A percentile compares a stretch with the other conserved stretches of the same genome.
These are phyloP conservation scores for Acleris holmiana DNA, from an alignment of 2,888 invertebrate genomes.

Conservation along the genomic window DNA sequence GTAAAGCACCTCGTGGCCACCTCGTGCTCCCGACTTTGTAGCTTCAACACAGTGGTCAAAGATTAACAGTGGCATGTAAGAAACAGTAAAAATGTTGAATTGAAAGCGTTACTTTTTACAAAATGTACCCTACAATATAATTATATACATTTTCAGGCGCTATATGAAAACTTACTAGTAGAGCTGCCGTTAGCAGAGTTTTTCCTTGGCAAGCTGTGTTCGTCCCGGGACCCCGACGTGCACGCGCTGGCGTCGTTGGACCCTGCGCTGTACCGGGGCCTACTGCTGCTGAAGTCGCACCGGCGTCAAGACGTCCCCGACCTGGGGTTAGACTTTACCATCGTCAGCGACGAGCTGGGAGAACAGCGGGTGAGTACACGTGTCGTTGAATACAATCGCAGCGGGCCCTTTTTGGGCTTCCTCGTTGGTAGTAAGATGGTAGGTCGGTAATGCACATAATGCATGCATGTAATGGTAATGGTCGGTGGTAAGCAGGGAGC, in stretches of 20 bases:
- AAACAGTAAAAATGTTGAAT: too few relatives aligned
- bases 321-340: slow-evolving; percentile 96
- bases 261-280: slow-evolving; percentile 95
- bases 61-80: too few relatives aligned
- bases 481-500: too few relatives aligned
- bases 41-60: too few relatives aligned
- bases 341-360: slow-evolving; percentile 94
- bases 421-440: too few relatives aligned
- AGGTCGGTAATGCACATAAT: too few relatives aligned
- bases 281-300: slow-evolving; percentile 94
- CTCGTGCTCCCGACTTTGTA: too few relatives aligned
- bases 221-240: slow-evolving; percentile 93
- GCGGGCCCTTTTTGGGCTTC: too few relatives aligned
- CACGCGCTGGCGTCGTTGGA: slow-evolving; percentile 97
- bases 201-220: slow-evolving; percentile 88
- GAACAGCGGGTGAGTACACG: slow-evolving; percentile 87
- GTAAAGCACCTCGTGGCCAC: too few relatives aligned
- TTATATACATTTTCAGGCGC: slow-evolving; percentile 83
- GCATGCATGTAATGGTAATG: too few relatives aligned
- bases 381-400: neutral
- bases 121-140: too few relatives aligned
- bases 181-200: slow-evolving; percentile 98
- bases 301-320: slow-evolving; percentile 92
- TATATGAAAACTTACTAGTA: slow-evolving; percentile 97
- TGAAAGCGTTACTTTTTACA: too few relatives aligned